Percentiles rank a stretch among this genome's conserved stretches.
phyloP scores from a whole-genome alignment of 1,140 invertebrate species.

The Hylaeus anthracinus region DNA sequence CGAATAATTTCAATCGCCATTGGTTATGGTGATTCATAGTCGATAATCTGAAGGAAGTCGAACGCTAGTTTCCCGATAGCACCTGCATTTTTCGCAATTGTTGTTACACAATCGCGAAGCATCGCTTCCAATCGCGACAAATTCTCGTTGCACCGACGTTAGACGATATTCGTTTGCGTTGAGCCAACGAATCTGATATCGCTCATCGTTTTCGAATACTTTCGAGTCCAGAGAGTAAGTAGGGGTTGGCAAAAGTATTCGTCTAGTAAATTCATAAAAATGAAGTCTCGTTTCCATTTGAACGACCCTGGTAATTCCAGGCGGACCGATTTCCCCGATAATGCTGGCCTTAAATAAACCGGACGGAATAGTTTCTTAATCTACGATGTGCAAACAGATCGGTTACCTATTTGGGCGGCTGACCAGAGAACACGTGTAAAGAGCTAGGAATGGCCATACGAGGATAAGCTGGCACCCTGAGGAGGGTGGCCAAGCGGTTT shows the following conservation, averaged over 20 bases:
- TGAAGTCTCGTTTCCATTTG: too few relatives aligned
- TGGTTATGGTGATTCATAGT: not conserved
- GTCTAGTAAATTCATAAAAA: too few relatives aligned
- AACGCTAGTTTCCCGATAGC: not conserved
- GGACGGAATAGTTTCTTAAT: slow-evolving; percentile 34
- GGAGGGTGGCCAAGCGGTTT: slow-evolving; percentile 23
- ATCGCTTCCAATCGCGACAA: too few relatives aligned
- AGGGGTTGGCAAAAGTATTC: too few relatives aligned
- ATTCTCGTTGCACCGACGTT: too few relatives aligned
- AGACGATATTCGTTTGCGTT: not conserved
- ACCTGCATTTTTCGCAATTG: not conserved
- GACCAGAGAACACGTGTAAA: slow-evolving; percentile 59
- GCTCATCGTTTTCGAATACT: not conserved
- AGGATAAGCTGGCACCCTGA: slow-evolving; percentile 26
- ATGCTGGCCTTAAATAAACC: slow-evolving; percentile 4
- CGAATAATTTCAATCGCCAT: not conserved
- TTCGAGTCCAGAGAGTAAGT: not conserved
- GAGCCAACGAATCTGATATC: not conserved
- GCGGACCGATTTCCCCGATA: not conserved
- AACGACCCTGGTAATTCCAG: not conserved
- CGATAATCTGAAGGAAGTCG: not conserved
- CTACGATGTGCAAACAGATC: slow-evolving; percentile 57
- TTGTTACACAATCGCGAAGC: not conserved
- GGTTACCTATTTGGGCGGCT: slow-evolving; percentile 33
- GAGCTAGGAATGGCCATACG: slow-evolving; percentile 26